A percentile compares a stretch with the other conserved stretches of the same genome.
phyloP scores from a whole-genome alignment of 1,140 invertebrate species.

The Heliconius nattereri region DNA sequence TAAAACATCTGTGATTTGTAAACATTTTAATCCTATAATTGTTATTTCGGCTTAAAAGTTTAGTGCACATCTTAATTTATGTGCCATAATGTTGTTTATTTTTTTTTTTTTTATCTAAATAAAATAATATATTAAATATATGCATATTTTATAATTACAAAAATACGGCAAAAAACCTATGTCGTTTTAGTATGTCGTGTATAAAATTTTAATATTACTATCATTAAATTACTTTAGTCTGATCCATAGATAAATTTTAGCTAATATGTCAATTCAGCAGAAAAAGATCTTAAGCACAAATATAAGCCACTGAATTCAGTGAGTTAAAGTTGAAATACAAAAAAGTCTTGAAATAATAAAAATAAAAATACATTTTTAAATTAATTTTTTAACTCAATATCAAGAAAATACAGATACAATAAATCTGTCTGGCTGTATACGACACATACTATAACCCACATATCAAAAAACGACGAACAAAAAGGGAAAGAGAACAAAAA shows the following conservation, averaged over 20 bases:
- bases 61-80: background rate
- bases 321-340: too few species aligned
- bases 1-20: background rate
- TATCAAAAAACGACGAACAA: constrained; percentile 4
- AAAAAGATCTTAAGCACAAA: too few species aligned
- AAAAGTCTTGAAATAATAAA: background rate
- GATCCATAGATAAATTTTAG: too few species aligned
- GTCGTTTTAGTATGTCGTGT: too few species aligned
- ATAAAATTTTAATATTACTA: background rate
- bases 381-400: background rate
- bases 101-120: background rate
- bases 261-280: too few species aligned
- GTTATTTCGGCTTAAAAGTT: background rate
- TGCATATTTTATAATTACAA: background rate
- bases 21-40: background rate
- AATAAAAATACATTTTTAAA: background rate
- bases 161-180: too few species aligned
- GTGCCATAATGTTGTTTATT: background rate
- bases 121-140: background rate
- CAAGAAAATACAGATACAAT: background rate
- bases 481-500: constrained; percentile 40
- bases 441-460: constrained; percentile 20
- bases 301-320: too few species aligned
- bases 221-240: too few species aligned
- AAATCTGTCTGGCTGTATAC: constrained; percentile 19